Base-by-base conservation (phyloP, 2,113 vertebrate genomes). In the Labeo rohita region DNA sequence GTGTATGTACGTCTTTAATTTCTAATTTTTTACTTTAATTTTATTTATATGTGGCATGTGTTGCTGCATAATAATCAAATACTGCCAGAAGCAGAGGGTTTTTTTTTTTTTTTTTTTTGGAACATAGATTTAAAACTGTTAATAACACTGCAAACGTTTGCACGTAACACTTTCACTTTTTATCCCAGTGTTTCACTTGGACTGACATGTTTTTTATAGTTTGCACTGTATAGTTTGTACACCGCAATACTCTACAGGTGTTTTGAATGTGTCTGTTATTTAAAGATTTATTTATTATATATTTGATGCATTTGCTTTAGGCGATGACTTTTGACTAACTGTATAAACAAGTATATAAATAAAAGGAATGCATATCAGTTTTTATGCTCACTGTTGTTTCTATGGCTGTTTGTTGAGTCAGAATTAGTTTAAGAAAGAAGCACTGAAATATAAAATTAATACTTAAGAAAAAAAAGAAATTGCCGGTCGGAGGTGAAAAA, bases 211-310 rank as follows among this genome's bases (percentile, higher is more conserved):
- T 84, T 91, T 92, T 92, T 92, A 43, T 91, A 92, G 91, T 90
- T 93, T 89, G 83, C 90, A 91, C 90, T 92, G 85, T 93, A 93
- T 93, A 93, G 94, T 94, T 94, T 95, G 93, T 94, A 92, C 91
- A 90, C 93, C 90, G 87, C 86, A 94, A 94, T 91, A 92, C 89
- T 94, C 93, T 91, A 92, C 90, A 92, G 93, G 89, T 94, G 93
- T 91, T 92, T 91, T 94, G 92, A 94, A 95, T 93, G 90, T 92
- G 94, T 94, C 90, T 91, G 94, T 93, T 89, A 88, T 89, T 88
- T 85, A 80, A 87, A 83, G 84, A 79, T 84, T 86, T 47, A 56
- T n/a, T 39, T 86, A 79, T 86, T 85, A 87, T 89, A 86, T 88
- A 89, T 85, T 85, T 89, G 77, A 68, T 70, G 87, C 76, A 82